Base-by-base conservation (phyloP, 1,140 invertebrate genomes). In the Drosophila sp. region DNA sequence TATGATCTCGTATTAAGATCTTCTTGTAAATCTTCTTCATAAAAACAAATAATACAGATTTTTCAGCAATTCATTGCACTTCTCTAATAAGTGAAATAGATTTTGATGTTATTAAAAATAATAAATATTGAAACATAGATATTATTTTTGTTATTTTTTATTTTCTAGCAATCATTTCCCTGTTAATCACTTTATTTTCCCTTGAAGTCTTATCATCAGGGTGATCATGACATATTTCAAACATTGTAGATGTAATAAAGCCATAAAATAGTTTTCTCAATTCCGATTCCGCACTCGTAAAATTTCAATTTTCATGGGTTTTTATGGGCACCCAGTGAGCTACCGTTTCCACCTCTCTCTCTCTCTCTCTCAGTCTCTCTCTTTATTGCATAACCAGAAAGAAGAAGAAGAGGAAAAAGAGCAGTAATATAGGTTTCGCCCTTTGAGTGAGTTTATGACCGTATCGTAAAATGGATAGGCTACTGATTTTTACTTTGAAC, bases 161-260 rank as follows among this genome's bases (percentile, higher is more conserved):
- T 30, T 30, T 30, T 30, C 2, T 30, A 30, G 30, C 8, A 25
- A 3, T 47, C 11, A 4, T 32, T 60, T 23, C 30, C 1, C 4
- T 23, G 11, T 47, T 47, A 47, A 50, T 50, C 44, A 3, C 5
- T 10, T n/a, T 38, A 8, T 17, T 65, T 60, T 50, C 61, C 27
- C 25, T 33, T 35, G 62, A 67, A 40, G 35, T 17, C 67, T 62
- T 66, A 67, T 72, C 6, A 2, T 50, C n/a, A 27, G 25, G 7
- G 27, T 70, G 60, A 58, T 56, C 7, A 47, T 47, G 65, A 79
- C 71, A 50, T 50, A 50, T 10, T 10, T 50, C 2, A 38, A 38
- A 38, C 10, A 38, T 10, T 50, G 44, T 25, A 27, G 5, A 50
- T 27, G 50, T 86, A 82, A 86, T 82, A 87, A 79, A 83, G 76